Percentiles rank a stretch among this genome's conserved stretches.
Conservation (phyloP, 2,113 vertebrate species). For the Trematocara macrostoma region DNA sequence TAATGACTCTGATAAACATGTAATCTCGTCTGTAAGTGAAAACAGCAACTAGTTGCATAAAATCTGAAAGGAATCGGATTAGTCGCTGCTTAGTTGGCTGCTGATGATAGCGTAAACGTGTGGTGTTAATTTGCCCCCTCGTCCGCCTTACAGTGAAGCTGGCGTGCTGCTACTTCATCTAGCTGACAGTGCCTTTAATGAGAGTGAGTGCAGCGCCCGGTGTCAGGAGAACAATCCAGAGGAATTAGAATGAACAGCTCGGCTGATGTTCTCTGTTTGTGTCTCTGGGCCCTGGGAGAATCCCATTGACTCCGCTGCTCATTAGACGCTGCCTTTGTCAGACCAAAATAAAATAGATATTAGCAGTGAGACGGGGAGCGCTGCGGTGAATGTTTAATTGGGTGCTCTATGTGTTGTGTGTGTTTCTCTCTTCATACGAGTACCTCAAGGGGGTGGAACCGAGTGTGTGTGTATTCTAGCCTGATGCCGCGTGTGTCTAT, state of each 20-base stretch:
- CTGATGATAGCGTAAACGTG: not conserved
- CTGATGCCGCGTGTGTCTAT: not conserved
- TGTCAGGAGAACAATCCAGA: conserved; percentile 59
- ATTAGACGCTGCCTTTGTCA: conserved; percentile 67
- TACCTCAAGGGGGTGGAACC: conserved; percentile 15
- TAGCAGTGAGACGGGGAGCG: conserved; percentile 53
- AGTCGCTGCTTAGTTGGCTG: conserved; percentile 4
- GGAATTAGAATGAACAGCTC: conserved; percentile 53
- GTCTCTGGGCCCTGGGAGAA: conserved; percentile 49
- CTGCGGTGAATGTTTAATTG: conserved; percentile 68
- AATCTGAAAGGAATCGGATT: not conserved
- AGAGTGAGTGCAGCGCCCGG: conserved; percentile 36
- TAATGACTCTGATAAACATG: not conserved
- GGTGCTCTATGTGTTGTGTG: conserved; percentile 38
- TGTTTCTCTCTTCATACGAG: conserved; percentile 10
- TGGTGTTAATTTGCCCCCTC: conserved; percentile 15
- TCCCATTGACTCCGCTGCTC: conserved; percentile 55
- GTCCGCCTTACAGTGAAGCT: conserved; percentile 19
- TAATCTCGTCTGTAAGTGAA: conserved; percentile 13
- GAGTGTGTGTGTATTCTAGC: not conserved
- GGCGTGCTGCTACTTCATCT: conserved; percentile 31
- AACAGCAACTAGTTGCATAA: conserved; percentile 30
- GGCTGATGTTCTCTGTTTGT: conserved; percentile 55
- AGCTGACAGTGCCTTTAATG: conserved; percentile 47
- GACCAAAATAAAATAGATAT: conserved; percentile 68